Percentiles rank a stretch among this genome's conserved stretches.
Conservation (phyloP, 2,113 vertebrate species). For the Pteruthius melanotis region DNA sequence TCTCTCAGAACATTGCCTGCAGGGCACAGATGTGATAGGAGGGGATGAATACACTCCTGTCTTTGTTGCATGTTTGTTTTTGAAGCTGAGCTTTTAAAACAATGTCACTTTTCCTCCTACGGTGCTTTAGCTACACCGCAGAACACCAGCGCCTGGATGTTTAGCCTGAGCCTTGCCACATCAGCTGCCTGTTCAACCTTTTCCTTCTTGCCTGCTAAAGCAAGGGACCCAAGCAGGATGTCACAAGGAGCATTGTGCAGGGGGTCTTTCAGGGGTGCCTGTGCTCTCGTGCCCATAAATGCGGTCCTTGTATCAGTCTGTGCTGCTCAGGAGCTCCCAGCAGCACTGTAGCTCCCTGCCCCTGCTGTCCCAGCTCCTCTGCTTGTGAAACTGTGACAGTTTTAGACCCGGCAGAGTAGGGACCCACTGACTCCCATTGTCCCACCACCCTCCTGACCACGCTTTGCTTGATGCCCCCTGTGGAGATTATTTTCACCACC, state of each 20-base stretch:
- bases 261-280: neutral
- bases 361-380: neutral
- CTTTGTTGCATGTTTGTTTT: neutral
- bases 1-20: conserved; percentile 26
- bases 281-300: fast-evolving
- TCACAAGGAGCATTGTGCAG: neutral
- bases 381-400: fast-evolving
- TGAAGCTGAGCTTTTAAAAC: neutral
- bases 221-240: neutral
- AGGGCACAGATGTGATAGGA: conserved; percentile 26
- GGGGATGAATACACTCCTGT: neutral
- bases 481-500: neutral
- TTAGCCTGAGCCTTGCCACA: neutral
- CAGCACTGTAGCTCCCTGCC: neutral
- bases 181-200: neutral
- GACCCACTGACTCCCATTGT: neutral
- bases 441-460: neutral
- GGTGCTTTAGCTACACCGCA: neutral
- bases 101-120: neutral
- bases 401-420: too few relatives aligned
- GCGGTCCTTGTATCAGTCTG: fast-evolving
- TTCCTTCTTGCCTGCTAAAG: neutral
- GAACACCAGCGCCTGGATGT: fast-evolving
- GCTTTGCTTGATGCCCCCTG: neutral
- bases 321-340: neutral